phyloP scores from a whole-genome alignment of 30 jellyfish, hydroid and myxozoan genomes.

The Turritopsis dohrnii region DNA sequence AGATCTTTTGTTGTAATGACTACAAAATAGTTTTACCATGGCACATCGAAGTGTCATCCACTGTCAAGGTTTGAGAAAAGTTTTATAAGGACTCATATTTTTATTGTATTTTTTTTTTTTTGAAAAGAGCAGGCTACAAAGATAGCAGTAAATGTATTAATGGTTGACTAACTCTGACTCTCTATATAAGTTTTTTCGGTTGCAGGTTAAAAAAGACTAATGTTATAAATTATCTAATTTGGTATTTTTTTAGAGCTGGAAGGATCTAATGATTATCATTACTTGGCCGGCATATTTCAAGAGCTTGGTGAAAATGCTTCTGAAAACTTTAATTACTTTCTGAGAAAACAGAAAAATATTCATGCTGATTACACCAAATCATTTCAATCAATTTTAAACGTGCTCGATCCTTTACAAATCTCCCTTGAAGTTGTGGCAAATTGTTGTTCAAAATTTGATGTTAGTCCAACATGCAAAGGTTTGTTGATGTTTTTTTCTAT shows the following conservation, averaged over 20 bases:
- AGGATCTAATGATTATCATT: slow-evolving; percentile 26
- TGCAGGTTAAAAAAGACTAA: neutral
- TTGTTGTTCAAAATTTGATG: slow-evolving; percentile 45
- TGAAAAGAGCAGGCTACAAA: too few relatives aligned
- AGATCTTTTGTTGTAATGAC: too few relatives aligned
- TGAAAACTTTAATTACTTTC: slow-evolving; percentile 43
- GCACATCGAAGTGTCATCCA: too few relatives aligned
- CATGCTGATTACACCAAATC: slow-evolving; percentile 42
- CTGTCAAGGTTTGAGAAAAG: too few relatives aligned
- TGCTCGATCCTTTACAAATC: slow-evolving; percentile 64
- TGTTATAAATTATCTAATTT: neutral
- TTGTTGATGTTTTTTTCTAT: neutral
- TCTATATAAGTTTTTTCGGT: neutral
- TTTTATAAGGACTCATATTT: too few relatives aligned
- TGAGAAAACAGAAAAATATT: slow-evolving; percentile 39
- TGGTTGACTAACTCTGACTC: neutral
- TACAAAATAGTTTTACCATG: too few relatives aligned
- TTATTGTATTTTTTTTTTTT: too few relatives aligned
- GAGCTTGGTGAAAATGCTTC: slow-evolving; percentile 37
- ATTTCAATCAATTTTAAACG: slow-evolving; percentile 61
- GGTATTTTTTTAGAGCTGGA: neutral
- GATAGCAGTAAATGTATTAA: too few relatives aligned
- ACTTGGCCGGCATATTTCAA: slow-evolving; percentile 35
- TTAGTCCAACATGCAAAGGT: slow-evolving; percentile 39
- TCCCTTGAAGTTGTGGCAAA: slow-evolving; percentile 56